Conservation (phyloP, 2,113 vertebrate genomes). For the Callocephalon fimbriatum region DNA sequence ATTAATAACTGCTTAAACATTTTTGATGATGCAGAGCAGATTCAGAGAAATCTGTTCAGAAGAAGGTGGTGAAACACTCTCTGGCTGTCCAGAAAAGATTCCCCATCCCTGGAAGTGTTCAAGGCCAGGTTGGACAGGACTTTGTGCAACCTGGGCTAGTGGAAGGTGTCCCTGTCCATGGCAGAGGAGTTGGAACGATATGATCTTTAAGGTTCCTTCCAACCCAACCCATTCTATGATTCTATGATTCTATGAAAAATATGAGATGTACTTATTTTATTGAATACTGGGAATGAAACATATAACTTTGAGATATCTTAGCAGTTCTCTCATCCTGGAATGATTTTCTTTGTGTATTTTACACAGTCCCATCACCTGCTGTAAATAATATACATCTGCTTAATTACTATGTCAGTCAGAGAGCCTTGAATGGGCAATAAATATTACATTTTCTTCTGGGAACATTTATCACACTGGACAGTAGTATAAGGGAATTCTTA, state of each 20-base stretch:
- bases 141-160: background rate
- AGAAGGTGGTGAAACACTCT: background rate
- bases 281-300: background rate
- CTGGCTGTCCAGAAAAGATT: background rate
- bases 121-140: background rate
- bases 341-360: background rate
- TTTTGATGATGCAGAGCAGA: background rate
- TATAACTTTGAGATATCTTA: background rate
- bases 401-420: background rate
- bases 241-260: background rate
- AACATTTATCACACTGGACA: background rate
- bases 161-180: background rate
- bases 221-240: background rate
- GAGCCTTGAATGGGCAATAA: background rate
- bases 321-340: background rate
- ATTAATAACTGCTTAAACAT: background rate
- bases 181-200: background rate
- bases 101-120: background rate
- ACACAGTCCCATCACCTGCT: background rate
- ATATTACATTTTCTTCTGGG: background rate
- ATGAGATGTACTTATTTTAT: background rate
- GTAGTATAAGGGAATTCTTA: background rate
- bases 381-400: background rate
- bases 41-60: background rate
- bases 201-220: background rate